These are phyloP conservation scores for Ypsolopha sequella DNA, from an alignment of 2,888 invertebrate genomes.

Conservation along the genomic window DNA sequence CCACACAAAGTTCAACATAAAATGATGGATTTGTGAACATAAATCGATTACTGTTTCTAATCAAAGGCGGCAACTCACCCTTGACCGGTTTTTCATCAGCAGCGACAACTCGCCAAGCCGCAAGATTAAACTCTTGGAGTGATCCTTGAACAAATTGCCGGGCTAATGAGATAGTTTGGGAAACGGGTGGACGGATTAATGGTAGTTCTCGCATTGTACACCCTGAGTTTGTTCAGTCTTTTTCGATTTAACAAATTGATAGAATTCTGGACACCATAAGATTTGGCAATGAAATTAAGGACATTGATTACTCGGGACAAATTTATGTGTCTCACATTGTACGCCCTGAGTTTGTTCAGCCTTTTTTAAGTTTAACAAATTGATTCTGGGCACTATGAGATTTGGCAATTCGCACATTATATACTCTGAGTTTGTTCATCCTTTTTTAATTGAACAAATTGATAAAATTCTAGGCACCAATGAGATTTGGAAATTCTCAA, in stretches of 20 bases:
- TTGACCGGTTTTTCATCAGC: constrained; percentile 9
- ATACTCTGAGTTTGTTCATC: too few species aligned
- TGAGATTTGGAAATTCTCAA: too few species aligned
- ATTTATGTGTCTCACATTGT: neutral
- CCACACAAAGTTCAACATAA: neutral
- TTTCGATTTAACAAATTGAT: neutral
- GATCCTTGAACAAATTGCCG: constrained; percentile 53
- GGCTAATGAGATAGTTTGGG: constrained; percentile 55
- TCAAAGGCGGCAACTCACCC: neutral
- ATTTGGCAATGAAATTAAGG: too few species aligned
- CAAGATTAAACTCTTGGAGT: constrained; percentile 49
- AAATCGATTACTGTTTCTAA: too few species aligned
- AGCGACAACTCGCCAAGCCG: constrained; percentile 29
- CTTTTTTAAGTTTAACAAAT: neutral
- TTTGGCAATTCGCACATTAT: too few species aligned
- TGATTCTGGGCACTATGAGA: too few species aligned
- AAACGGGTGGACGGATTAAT: constrained; percentile 38
- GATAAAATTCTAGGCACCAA: too few species aligned
- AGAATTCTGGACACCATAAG: too few species aligned
- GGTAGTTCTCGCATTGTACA: neutral
- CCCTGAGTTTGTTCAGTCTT: neutral
- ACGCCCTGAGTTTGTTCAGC: neutral
- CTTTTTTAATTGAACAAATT: too few species aligned
- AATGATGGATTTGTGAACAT: neutral
- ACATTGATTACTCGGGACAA: too few species aligned